These are phyloP conservation scores for Galaxias olidus DNA, from an alignment of 2,797 vertebrate species.

Conservation along the genomic window DNA sequence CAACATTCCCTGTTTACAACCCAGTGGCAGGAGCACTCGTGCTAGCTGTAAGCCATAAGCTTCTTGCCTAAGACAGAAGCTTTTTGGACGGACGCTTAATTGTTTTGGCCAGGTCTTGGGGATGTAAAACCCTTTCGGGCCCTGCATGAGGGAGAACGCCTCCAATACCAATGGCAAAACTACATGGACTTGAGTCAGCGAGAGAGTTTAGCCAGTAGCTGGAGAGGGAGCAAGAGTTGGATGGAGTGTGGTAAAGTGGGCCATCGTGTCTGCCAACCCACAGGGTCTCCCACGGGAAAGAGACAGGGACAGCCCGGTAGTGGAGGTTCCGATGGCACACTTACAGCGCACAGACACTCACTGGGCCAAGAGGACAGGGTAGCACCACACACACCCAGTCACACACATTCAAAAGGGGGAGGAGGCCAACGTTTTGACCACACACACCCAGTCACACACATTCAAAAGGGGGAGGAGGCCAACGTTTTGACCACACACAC, in stretches of 20 bases:
- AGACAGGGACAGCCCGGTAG: slow-evolving; percentile 46
- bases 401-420: too few relatives aligned
- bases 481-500: too few relatives aligned
- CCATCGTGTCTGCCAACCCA: slow-evolving; percentile 68
- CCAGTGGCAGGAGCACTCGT: slow-evolving; percentile 17
- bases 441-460: too few relatives aligned
- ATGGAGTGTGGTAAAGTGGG: slow-evolving; percentile 59
- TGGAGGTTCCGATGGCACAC: slow-evolving; percentile 48
- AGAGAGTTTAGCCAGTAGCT: slow-evolving; percentile 20
- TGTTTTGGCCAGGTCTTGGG: too few relatives aligned
- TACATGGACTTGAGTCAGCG: slow-evolving; percentile 35
- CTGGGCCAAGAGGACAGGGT: slow-evolving; percentile 53
- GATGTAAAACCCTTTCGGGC: too few relatives aligned
- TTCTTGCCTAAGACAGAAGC: not conserved
- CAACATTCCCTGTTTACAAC: slow-evolving; percentile 29
- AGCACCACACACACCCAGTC: slow-evolving; percentile 14
- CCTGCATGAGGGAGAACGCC: not conserved
- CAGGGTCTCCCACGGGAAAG: slow-evolving; percentile 58
- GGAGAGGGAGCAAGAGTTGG: not conserved
- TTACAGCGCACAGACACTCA: slow-evolving; percentile 52
- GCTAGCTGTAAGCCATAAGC: slow-evolving; percentile 25
- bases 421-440: too few relatives aligned
- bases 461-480: too few relatives aligned
- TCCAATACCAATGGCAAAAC: too few relatives aligned
- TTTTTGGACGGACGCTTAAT: not conserved